Base-by-base conservation (phyloP, 2,888 invertebrate genomes). In the Lissonota sp. region DNA sequence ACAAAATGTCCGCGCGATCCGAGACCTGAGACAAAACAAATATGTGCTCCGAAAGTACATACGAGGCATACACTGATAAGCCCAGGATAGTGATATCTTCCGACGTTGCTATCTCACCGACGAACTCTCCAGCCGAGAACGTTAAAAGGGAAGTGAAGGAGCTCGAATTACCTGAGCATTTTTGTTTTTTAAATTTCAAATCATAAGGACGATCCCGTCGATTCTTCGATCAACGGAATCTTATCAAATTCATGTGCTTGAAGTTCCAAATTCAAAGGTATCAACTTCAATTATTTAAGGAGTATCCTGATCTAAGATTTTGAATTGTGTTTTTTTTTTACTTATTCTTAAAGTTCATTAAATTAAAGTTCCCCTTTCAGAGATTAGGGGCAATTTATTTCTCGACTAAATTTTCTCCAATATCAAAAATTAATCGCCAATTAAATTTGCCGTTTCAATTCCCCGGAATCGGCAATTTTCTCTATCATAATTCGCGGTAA, bases 21-120 rank as follows among this genome's bases (percentile, higher is more conserved):
- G 44, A 64, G 69, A 73, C 62, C 51, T 46, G 80, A 73, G 80
- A 80, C 73, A 77, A 78, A 78, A 78, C 77, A 78, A 74, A 81
- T 81, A 81, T 74, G 60, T 74, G 77, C 46, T 55, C 53, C 60
- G 16, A 77, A 73, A 77, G 77, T 70, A 69, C 78, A 70, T 44
- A 71, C 67, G 51, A 72, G 42, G 78, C 73, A 78, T 74, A 78
- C 51, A 70, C 60, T 77, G 81, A 81, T 81, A 81, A 81, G 81
- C 73, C 37, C 62, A 46, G 49, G 12, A 16, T 58, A 73, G 70
- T 49, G 69, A 74, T 81, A 81, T 81, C 78, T 64, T 74, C 14
- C 58, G 40, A 58, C 69, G 26, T 26, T 26, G 81, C 73, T 78
- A 78, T 81, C 77, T 72, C 80, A 69, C 76, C 73, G 53, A 58